phyloP scores from a whole-genome alignment of 2,797 vertebrate genomes.

The Myotis planiceps region DNA sequence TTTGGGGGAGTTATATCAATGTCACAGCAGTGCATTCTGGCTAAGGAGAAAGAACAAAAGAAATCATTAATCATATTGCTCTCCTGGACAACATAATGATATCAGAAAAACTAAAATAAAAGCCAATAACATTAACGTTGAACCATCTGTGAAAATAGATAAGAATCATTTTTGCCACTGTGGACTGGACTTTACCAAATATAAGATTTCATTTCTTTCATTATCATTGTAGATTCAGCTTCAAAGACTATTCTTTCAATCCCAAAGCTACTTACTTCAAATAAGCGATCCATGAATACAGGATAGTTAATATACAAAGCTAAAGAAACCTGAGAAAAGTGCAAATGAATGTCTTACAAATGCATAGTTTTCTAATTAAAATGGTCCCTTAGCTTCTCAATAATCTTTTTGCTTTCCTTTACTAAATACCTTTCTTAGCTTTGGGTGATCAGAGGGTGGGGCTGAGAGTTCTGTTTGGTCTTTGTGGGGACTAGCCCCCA shows the following conservation, averaged over 20 bases:
- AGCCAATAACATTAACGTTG: neutral
- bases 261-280: neutral
- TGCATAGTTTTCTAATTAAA: constrained; percentile 14
- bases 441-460: neutral
- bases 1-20: neutral
- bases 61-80: constrained; percentile 25
- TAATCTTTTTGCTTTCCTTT: neutral
- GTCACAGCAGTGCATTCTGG: neutral
- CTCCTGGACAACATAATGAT: neutral
- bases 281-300: neutral
- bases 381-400: neutral
- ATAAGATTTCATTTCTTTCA: neutral
- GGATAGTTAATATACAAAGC: neutral
- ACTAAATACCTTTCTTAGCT: neutral
- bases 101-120: constrained; percentile 25
- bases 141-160: constrained; percentile 13
- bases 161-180: neutral
- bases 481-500: neutral
- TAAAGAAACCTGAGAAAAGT: neutral
- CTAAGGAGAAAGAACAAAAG: neutral
- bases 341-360: neutral
- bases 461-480: neutral
- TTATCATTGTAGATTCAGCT: neutral
- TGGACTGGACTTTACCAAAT: neutral
- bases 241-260: neutral